Percentiles rank a stretch among this genome's conserved stretches.
phyloP scores from a whole-genome alignment of 2,888 invertebrate genomes.

The Phragmatobia fuliginosa region DNA sequence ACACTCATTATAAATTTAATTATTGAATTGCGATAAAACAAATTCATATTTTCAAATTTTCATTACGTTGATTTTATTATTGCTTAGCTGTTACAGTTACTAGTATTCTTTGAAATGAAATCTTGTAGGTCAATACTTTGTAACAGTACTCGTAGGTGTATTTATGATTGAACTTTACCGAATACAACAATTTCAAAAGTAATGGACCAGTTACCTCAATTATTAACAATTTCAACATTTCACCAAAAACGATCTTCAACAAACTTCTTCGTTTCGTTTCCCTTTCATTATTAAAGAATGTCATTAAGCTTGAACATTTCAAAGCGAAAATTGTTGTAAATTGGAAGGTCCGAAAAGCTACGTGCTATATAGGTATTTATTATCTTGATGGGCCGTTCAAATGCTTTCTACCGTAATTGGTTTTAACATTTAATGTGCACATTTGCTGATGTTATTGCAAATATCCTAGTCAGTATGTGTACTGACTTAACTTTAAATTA shows the following conservation, averaged over 20 bases:
- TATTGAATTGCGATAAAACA: too few species aligned
- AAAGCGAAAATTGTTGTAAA: constrained; percentile 46
- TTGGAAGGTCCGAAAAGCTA: constrained; percentile 23
- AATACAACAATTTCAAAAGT: too few species aligned
- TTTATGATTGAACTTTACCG: neutral
- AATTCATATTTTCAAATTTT: too few species aligned
- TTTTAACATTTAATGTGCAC: constrained; percentile 50
- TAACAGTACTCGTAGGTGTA: neutral
- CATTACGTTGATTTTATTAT: too few species aligned
- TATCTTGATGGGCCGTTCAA: constrained; percentile 38
- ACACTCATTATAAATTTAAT: neutral
- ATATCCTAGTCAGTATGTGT: neutral
- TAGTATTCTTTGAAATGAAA: neutral
- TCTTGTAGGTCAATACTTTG: neutral
- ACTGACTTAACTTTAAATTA: too few species aligned
- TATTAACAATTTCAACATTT: constrained; percentile 12
- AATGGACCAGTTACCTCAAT: neutral
- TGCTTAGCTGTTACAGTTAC: neutral
- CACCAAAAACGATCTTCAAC: constrained; percentile 35
- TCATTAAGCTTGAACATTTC: constrained; percentile 52
- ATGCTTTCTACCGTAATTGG: constrained; percentile 46
- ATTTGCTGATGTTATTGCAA: constrained; percentile 7
- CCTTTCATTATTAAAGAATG: constrained; percentile 39
- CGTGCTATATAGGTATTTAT: constrained; percentile 41
- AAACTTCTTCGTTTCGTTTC: constrained; percentile 36